These are phyloP conservation scores for Polypterus bichir DNA, from an alignment of 2,113 vertebrate genomes.

Conservation along the genomic window DNA sequence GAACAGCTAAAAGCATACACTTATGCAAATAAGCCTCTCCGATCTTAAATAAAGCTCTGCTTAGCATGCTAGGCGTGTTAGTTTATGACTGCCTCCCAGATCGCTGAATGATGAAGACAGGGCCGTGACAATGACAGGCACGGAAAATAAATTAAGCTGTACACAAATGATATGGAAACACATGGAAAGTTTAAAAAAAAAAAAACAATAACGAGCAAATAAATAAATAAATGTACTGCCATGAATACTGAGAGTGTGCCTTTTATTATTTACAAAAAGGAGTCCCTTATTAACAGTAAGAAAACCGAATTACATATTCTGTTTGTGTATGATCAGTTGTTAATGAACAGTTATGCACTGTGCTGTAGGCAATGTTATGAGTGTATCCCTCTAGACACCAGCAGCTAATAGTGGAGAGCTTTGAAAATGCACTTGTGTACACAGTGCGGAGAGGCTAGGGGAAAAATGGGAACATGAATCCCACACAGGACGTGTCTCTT, in stretches of 20 bases:
- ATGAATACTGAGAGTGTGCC: not conserved
- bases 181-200: not conserved
- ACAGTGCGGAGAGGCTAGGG: constrained; percentile 33
- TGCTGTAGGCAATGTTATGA: constrained; percentile 55
- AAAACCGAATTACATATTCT: not conserved
- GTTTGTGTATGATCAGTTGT: constrained; percentile 4
- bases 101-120: not conserved
- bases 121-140: not conserved
- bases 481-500: not conserved
- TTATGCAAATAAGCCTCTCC: no score
- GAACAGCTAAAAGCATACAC: no score
- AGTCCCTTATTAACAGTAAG: not conserved
- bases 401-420: constrained; percentile 38
- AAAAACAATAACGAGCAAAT: not conserved
- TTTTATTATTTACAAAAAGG: not conserved
- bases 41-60: no score
- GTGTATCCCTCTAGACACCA: constrained; percentile 54
- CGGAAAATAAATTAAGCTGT: not conserved
- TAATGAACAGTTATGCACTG: constrained; percentile 1
- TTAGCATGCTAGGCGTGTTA: no score
- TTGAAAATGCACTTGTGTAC: constrained; percentile 35
- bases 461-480: constrained; percentile 5
- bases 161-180: not conserved
- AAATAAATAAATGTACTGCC: not conserved
- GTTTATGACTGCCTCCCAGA: no score